Evolutionary conservation across 2,113 vertebrate species (phyloP), one percentile per base, ranked within the genome.

Genomic region (Mus spicilegus): DNA sequence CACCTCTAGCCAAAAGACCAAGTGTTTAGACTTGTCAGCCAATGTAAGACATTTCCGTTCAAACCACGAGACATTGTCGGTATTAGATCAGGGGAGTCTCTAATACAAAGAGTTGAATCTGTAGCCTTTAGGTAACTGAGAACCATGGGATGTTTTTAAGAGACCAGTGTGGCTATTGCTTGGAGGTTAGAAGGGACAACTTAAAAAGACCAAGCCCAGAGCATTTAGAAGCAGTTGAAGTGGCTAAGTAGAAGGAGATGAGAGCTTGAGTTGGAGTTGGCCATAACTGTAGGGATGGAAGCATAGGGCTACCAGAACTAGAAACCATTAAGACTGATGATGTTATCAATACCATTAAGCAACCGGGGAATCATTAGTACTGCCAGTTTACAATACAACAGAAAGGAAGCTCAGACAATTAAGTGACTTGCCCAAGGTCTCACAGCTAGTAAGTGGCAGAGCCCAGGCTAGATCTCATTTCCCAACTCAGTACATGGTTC

Each of bases 341-440:
- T 95, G 82, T n/a, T n/a, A 19, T 65, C n/a, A 95, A 4, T 87
- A 33, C 58, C 91, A 1, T 54, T 67, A 96, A 93, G 42, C n/a
- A 22, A 16, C 58, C n/a, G 78, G 70, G 42, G 69, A 91, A 11
- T 67, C n/a, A 28, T 87, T 67, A 58, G n/a, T 88, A 75, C 12
- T 96, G 51, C 90, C 36, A 36, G 94, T 88, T 95, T 95, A 84
- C 72, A 69, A 96, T 65, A 90, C 69, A 96, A 87, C 7, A 94
- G 65, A 84, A 61, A 30, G 28, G 14, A 97, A 72, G 24, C 69
- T 92, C 42, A 87, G 49, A 91, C 89, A 67, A 13, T 69, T 1
- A 54, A 81, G 1, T 94, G 80, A 87, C 93, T 98, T 97, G 91
- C 95, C 92, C 93, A 97, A 95, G 95, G 49, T 98, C 95, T 49